phyloP scores from a whole-genome alignment of 1,140 invertebrate genomes.

The Drosophila murphyi region DNA sequence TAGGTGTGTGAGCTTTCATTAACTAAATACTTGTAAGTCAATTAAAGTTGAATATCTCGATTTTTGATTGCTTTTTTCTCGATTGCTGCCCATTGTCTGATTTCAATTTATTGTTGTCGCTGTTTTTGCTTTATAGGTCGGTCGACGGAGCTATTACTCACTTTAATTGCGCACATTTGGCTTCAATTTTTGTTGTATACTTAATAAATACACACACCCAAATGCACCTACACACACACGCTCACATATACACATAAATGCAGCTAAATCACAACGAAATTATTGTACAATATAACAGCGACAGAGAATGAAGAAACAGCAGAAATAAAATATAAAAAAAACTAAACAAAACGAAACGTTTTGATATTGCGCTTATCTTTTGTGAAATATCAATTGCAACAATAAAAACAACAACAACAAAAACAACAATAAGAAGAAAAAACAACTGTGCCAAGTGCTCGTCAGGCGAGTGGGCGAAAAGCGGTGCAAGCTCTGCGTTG shows the following conservation, averaged over 20 bases:
- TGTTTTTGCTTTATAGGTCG: conserved; percentile 44
- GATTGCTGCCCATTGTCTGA: conserved; percentile 64
- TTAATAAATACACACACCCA: conserved; percentile 42
- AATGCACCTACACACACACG: conserved; percentile 19
- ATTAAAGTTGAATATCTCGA: conserved; percentile 70
- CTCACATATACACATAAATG: not conserved
- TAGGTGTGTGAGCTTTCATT: conserved; percentile 27
- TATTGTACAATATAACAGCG: conserved; percentile 51
- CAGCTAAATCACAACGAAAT: conserved; percentile 63
- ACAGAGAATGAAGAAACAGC: conserved; percentile 26
- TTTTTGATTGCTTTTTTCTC: conserved; percentile 65
- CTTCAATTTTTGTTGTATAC: conserved; percentile 67
- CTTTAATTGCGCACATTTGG: conserved; percentile 79
- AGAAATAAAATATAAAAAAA: conserved; percentile 20
- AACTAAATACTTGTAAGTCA: conserved; percentile 52
- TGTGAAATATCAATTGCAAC: conserved; percentile 78
- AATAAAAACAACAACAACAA: conserved; percentile 31
- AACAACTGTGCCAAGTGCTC: conserved; percentile 46
- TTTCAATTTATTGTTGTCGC: conserved; percentile 33
- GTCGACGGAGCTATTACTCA: conserved; percentile 64
- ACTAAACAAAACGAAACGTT: conserved; percentile 59
- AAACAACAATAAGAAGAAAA: not conserved
- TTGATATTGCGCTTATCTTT: conserved; percentile 79
- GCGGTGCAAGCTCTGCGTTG: conserved; percentile 32
- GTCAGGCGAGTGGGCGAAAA: conserved; percentile 23